Evolutionary conservation across 2,888 invertebrate species (phyloP).

Genomic region (Deilephila porcellus): DNA sequence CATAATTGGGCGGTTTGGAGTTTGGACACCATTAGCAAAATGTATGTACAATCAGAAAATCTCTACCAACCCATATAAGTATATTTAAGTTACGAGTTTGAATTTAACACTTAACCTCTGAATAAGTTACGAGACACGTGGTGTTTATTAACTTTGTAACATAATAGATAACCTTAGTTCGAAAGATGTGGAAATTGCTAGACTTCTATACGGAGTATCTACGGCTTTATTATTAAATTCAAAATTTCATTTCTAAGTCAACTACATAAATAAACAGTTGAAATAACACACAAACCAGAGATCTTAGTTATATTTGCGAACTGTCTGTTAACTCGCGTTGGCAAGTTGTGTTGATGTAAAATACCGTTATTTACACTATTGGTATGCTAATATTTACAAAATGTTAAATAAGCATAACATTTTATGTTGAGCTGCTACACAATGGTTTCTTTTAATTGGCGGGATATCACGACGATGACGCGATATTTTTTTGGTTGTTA

Average conservation of each 20-base stretch:
- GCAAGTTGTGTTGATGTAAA: conserved; percentile 8
- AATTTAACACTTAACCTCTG: too few relatives aligned
- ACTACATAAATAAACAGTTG: background rate
- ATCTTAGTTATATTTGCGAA: background rate
- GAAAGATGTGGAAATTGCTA: background rate
- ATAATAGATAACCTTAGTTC: background rate
- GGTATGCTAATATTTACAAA: background rate
- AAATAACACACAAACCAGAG: background rate
- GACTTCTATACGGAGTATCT: too few relatives aligned
- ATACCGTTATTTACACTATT: conserved; percentile 5
- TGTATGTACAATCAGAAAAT: too few relatives aligned
- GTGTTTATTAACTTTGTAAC: background rate
- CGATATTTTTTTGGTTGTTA: too few relatives aligned
- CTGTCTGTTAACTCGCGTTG: background rate
- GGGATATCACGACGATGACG: background rate
- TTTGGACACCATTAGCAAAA: too few relatives aligned
- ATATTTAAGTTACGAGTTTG: too few relatives aligned
- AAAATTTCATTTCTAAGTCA: too few relatives aligned
- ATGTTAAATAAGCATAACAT: background rate
- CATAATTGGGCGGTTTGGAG: too few relatives aligned
- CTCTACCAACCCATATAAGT: too few relatives aligned
- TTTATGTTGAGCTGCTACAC: background rate
- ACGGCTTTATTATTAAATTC: background rate
- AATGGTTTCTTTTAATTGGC: background rate
- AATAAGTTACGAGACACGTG: background rate